phyloP scores from a whole-genome alignment of 1,140 invertebrate genomes.

The Drosophila biarmipes region DNA sequence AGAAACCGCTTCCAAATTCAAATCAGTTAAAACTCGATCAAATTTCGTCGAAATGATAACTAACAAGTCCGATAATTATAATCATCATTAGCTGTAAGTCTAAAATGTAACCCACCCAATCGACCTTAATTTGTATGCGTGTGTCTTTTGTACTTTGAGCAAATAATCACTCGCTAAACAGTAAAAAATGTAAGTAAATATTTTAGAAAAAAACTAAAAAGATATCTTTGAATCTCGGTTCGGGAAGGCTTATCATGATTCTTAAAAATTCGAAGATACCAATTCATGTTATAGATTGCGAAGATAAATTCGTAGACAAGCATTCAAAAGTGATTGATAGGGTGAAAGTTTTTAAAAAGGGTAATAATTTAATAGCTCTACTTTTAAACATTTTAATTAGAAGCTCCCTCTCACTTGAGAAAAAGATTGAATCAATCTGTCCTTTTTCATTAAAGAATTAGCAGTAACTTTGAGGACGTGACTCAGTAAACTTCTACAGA shows the following conservation, averaged over 20 bases:
- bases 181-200: constrained; percentile 50
- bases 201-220: constrained; percentile 23
- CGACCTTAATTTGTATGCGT: constrained; percentile 55
- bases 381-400: not conserved
- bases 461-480: not conserved
- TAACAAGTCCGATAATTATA: constrained; percentile 38
- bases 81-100: constrained; percentile 37
- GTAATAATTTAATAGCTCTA: too few relatives aligned
- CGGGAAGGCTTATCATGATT: too few relatives aligned
- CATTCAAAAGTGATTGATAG: too few relatives aligned
- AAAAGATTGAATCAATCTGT: too few relatives aligned
- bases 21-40: constrained; percentile 9
- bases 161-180: constrained; percentile 27
- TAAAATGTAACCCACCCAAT: constrained; percentile 30
- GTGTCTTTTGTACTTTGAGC: constrained; percentile 41
- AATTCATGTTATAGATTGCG: too few relatives aligned
- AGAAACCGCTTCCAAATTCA: constrained; percentile 19
- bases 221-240: too few relatives aligned
- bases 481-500: too few relatives aligned
- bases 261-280: too few relatives aligned
- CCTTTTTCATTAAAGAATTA: too few relatives aligned
- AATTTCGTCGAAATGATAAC: constrained; percentile 30
- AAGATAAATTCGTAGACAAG: too few relatives aligned
- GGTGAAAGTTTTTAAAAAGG: too few relatives aligned
- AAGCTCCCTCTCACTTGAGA: too few relatives aligned